Percentiles rank a stretch among this genome's conserved stretches.
Conservation (phyloP, 2,888 invertebrate species). For the Tetropium fuscum region DNA sequence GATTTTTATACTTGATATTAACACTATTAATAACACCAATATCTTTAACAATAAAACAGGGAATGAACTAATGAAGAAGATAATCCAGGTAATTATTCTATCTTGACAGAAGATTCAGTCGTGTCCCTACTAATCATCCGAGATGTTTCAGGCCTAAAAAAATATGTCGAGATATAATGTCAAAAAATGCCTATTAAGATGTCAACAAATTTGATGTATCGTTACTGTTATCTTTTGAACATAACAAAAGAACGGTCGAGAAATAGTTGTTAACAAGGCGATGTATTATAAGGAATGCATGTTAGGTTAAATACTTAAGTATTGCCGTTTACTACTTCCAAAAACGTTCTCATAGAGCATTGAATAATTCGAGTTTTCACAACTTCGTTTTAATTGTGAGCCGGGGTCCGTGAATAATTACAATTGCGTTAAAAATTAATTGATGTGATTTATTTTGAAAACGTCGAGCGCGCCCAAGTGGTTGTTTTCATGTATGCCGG, state of each 20-base stretch:
- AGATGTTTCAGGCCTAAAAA: slow-evolving; percentile 35
- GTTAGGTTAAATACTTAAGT: slow-evolving; percentile 22
- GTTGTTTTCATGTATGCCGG: too few species aligned
- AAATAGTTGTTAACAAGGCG: slow-evolving; percentile 43
- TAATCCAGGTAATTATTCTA: slow-evolving; percentile 39
- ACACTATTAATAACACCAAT: too few species aligned
- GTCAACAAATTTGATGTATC: slow-evolving; percentile 49
- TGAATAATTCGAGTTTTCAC: neutral
- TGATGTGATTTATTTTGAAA: slow-evolving; percentile 1
- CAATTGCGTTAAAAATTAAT: neutral
- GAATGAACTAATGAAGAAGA: slow-evolving; percentile 12
- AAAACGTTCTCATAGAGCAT: neutral
- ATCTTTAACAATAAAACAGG: too few species aligned
- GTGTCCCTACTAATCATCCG: slow-evolving; percentile 40
- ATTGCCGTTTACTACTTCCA: slow-evolving; percentile 18
- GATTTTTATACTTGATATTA: too few species aligned
- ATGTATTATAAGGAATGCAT: slow-evolving; percentile 29
- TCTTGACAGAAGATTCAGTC: slow-evolving; percentile 42
- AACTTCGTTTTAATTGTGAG: neutral
- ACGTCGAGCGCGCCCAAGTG: too few species aligned
- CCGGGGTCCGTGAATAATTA: neutral
- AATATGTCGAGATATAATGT: slow-evolving; percentile 45
- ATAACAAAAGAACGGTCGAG: slow-evolving; percentile 26
- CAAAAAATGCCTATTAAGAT: slow-evolving; percentile 49
- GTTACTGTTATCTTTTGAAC: slow-evolving; percentile 30